Evolutionary conservation across 1,140 invertebrate species (phyloP), one percentile per base, ranked within the genome.

Genomic region (Drosophila equinoxialis): DNA sequence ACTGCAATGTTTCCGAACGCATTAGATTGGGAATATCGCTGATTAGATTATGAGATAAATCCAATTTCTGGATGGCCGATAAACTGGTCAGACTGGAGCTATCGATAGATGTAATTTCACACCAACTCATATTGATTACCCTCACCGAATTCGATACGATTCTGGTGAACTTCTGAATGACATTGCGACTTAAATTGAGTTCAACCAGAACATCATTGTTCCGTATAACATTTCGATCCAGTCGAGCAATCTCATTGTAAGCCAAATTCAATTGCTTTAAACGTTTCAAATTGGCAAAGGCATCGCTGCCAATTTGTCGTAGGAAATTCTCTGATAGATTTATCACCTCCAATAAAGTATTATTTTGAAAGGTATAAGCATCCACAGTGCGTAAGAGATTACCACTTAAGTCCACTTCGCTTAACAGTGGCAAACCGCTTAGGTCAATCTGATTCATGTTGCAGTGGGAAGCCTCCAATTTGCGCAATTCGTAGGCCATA

Each of bases 321-420:
- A 96, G 93, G 42, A 93, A 93, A 83, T 96, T 96, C 30, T 92
- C 91, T 0, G 95, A 95, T 33, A 96, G 81, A 92, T 96, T 95
- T 6, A 96, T 78, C 35, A 93, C 78, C 82, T 95, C 93, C 10
- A 96, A 84, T 74, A 93, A 91, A 3, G 92, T 91, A 84, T 95
- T 95, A 75, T 94, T 94, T 0, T 77, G 78, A 83, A 96, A 96
- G 69, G 94, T 94, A 17, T 92, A 91, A 68, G 92, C 92, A 30
- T 92, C 92, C 3, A 96, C 81, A 1, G 91, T 84, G 63, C 93
- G 91, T 37, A 96, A 93, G 68, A 93, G 92, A 68, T 96, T 96
- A 2, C 93, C 93, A 11, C 94, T 93, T 20, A 96, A 81, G 42
- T 94, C 92, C 10, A 93, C 93, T 60, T 93, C 93, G 20, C 92